A percentile compares a stretch with the other conserved stretches of the same genome.
These are phyloP conservation scores for Hypotaenidia philippensis DNA, from an alignment of 2,797 vertebrate genomes.

Conservation along the genomic window DNA sequence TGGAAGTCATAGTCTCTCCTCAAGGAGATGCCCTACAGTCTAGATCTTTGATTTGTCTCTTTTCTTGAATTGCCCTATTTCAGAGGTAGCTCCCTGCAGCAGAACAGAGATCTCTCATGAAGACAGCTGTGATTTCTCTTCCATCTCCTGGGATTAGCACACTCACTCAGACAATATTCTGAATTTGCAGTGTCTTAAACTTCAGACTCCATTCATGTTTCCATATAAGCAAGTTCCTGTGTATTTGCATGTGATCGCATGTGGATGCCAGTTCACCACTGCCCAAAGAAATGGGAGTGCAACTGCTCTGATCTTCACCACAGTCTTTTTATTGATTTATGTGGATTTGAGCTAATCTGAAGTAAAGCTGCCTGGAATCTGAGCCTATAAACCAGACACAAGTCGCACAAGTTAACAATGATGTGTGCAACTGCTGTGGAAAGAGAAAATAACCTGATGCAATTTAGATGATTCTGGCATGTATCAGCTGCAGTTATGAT, in stretches of 20 bases:
- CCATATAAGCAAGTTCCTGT: neutral
- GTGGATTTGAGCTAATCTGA: neutral
- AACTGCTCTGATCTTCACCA: neutral
- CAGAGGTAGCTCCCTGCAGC: neutral
- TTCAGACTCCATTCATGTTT: neutral
- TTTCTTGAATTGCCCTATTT: neutral
- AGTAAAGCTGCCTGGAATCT: neutral
- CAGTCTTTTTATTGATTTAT: neutral
- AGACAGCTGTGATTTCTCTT: neutral
- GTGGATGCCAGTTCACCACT: neutral
- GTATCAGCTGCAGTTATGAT: neutral
- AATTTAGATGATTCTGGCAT: neutral
- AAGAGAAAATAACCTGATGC: neutral
- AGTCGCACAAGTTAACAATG: neutral
- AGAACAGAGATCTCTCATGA: neutral
- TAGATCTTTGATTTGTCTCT: neutral
- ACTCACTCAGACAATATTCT: neutral
- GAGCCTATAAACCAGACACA: neutral
- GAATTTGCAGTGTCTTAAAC: neutral
- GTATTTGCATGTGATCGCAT: accelerated
- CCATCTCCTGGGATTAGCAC: neutral
- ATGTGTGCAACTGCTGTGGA: neutral
- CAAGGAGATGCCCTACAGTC: neutral
- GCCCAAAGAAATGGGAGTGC: neutral
- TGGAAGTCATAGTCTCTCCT: neutral